Percentiles rank a stretch among this genome's conserved stretches.
Conservation (phyloP, 2,888 invertebrate species). For the Spicauda simplicius region DNA sequence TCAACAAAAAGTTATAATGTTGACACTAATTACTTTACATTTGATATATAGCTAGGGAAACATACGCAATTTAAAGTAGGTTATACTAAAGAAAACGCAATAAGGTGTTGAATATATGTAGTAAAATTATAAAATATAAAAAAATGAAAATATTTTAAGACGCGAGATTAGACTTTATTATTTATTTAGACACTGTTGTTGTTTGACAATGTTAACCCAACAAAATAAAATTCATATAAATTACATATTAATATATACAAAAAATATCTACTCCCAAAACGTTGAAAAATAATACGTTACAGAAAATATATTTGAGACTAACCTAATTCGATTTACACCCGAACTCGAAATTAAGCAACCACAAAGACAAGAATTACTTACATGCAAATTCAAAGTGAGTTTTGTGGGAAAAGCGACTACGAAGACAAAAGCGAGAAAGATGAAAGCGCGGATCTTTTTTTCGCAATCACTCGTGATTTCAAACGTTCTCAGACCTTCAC, state of each 20-base stretch:
- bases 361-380: slow-evolving; percentile 31
- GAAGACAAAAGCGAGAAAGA: slow-evolving; percentile 65
- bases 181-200: no score
- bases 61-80: background rate
- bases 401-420: slow-evolving; percentile 44
- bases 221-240: background rate
- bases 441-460: slow-evolving; percentile 58
- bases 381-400: slow-evolving; percentile 33
- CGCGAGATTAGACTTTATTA: no score
- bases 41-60: slow-evolving; percentile 14
- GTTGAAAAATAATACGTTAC: slow-evolving; percentile 30
- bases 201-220: no score
- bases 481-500: slow-evolving; percentile 54
- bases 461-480: slow-evolving; percentile 45
- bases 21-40: slow-evolving; percentile 22
- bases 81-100: background rate
- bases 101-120: background rate
- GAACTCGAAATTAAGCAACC: slow-evolving; percentile 26
- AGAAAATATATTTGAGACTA: slow-evolving; percentile 9
- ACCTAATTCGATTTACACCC: slow-evolving; percentile 25
- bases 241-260: background rate
- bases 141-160: background rate
- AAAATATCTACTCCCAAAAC: slow-evolving; percentile 22
- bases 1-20: slow-evolving; percentile 25
- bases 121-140: background rate